Percentiles rank a stretch among this genome's conserved stretches.
Evolutionary conservation across 2,888 invertebrate species (phyloP).

Genomic region (Agriopis leucophaearia): DNA sequence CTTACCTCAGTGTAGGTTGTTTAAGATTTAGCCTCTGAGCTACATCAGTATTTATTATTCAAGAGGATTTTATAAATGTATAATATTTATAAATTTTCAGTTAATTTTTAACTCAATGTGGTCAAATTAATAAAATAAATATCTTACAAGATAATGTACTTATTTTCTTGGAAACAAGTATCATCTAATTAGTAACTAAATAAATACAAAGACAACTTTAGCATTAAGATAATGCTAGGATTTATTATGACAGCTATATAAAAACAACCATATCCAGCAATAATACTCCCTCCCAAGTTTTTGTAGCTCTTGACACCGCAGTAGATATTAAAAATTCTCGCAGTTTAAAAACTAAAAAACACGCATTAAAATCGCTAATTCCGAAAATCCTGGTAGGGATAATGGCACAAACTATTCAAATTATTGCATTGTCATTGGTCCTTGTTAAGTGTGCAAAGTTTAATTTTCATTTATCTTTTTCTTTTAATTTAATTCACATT

Average conservation of each 20-base stretch:
- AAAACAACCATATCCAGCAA: slow-evolving; percentile 30
- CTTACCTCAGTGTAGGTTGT: not conserved
- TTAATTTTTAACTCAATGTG: not conserved
- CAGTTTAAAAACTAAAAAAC: too few species aligned
- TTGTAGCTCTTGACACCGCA: too few species aligned
- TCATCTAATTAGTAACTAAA: not conserved
- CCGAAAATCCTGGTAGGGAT: too few species aligned
- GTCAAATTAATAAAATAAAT: slow-evolving; percentile 2
- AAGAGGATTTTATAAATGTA: not conserved
- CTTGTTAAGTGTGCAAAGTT: too few species aligned
- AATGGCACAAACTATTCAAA: too few species aligned
- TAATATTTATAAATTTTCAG: not conserved
- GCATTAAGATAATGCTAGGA: slow-evolving; percentile 8
- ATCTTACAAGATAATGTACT: not conserved
- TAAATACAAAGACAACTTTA: slow-evolving; percentile 1
- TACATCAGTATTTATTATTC: not conserved
- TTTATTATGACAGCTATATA: slow-evolving; percentile 27
- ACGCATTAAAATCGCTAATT: too few species aligned
- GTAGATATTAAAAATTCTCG: too few species aligned
- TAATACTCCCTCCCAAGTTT: not conserved
- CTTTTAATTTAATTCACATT: too few species aligned
- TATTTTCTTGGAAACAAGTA: not conserved
- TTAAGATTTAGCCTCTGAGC: not conserved
- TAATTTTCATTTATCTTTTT: too few species aligned
- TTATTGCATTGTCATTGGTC: too few species aligned